Percentiles rank a stretch among this genome's conserved stretches.
Conservation (phyloP, 2,113 vertebrate species). For the Philantomba maxwellii region DNA sequence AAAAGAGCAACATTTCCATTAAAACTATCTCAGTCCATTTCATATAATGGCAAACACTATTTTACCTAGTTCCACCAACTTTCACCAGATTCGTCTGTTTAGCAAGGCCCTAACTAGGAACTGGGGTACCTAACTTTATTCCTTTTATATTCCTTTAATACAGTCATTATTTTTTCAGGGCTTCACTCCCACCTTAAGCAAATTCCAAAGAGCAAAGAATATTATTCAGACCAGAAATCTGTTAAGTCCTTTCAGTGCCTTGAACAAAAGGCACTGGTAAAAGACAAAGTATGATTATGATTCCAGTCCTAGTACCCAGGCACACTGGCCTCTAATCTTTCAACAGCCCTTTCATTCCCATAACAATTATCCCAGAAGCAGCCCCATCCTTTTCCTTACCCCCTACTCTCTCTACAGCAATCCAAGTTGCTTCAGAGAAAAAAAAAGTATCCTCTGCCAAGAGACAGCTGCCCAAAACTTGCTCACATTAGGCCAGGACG, state of each 20-base stretch:
- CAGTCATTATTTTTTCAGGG: not conserved
- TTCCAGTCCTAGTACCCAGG: constrained; percentile 37
- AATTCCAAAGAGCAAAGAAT: constrained; percentile 63
- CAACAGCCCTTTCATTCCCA: constrained; percentile 64
- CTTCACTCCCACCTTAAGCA: constrained; percentile 32
- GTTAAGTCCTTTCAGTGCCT: constrained; percentile 65
- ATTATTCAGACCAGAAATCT: constrained; percentile 61
- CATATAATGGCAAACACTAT: not conserved
- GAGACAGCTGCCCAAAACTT: constrained; percentile 23
- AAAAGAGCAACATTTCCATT: not conserved
- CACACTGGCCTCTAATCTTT: constrained; percentile 57
- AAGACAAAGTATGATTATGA: constrained; percentile 70
- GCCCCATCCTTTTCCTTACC: not conserved
- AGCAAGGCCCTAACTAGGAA: not conserved
- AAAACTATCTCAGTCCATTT: not conserved
- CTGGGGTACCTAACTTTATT: not conserved
- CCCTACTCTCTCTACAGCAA: constrained; percentile 36
- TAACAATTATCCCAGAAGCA: constrained; percentile 53
- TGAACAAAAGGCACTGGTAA: constrained; percentile 65
- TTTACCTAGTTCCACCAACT: not conserved
- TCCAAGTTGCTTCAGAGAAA: not conserved
- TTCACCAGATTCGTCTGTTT: not conserved
- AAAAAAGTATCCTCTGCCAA: not conserved
- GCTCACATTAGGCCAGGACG: not conserved
- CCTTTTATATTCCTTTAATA: not conserved